Evolutionary conservation across 2,888 invertebrate genomes (phyloP), one percentile per base, ranked within the genome.

Genomic region (Meganola albula): DNA sequence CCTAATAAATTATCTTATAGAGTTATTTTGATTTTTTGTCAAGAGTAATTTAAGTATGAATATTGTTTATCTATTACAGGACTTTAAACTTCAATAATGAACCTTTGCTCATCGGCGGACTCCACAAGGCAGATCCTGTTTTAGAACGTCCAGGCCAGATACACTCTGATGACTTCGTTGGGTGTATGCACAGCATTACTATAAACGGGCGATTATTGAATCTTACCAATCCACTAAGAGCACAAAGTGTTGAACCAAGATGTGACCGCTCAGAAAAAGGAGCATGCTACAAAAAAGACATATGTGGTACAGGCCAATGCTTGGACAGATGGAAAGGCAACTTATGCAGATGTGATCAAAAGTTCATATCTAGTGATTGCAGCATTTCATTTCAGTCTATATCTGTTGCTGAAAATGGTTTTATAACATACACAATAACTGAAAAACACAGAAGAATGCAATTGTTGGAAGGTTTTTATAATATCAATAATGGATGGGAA

Each of bases 11-110:
- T n/a, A n/a, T n/a, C n/a, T n/a, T n/a, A n/a, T n/a, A n/a, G n/a
- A n/a, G n/a, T n/a, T n/a, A n/a, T n/a, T n/a, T n/a, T n/a, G n/a
- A n/a, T n/a, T n/a, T n/a, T n/a, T n/a, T n/a, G n/a, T n/a, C n/a
- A n/a, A n/a, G n/a, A n/a, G n/a, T 12, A 12, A 13, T 14, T n/a
- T 16, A 6, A 6, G 14, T 13, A 24, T 21, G 21, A 12, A 31
- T 24, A 13, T 13, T 20, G 3, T 12, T 12, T n/a, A 22, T 51
- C 49, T 35, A 41, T 90, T 90, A 12, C 88, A 96, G 96, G 32
- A 95, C 96, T 0, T 78, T 97, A 25, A 96, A 96, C 68, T 97
- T 97, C 76, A 95, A 96, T 80, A 94, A 94, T 53, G 93, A 96
- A 59, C 93, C 93, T 0, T 77, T 98, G 36, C 88, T 93, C 25